Evolutionary conservation across 2,113 vertebrate genomes (phyloP).

Genomic region (Lagopus leucura): DNA sequence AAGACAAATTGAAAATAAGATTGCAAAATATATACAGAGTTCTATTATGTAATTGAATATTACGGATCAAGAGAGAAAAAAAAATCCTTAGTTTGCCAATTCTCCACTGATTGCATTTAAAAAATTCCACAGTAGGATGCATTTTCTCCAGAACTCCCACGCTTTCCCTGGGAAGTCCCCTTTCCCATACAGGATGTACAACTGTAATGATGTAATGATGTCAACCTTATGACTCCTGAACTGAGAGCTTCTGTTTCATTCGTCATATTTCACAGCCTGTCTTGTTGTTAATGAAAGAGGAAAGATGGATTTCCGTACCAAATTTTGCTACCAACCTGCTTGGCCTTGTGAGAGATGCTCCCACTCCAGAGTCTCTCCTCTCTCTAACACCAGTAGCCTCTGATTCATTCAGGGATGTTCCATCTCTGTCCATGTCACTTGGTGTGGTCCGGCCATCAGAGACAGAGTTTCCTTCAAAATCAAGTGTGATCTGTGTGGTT

Average conservation of each 20-base stretch:
- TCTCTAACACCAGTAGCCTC: slow-evolving; percentile 87
- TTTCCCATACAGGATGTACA: not conserved
- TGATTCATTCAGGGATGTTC: slow-evolving; percentile 85
- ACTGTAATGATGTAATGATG: not conserved
- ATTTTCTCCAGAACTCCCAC: not conserved
- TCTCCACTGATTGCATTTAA: not conserved
- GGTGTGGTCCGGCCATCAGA: slow-evolving; percentile 88
- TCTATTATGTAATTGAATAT: not conserved
- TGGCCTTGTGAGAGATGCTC: slow-evolving; percentile 93
- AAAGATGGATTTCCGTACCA: not conserved
- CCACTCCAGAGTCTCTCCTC: slow-evolving; percentile 94
- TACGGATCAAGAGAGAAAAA: not conserved
- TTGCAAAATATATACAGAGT: not conserved
- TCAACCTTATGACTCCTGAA: not conserved
- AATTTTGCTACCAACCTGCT: slow-evolving; percentile 83
- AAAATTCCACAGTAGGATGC: not conserved
- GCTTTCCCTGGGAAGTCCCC: not conserved
- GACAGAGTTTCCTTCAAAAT: slow-evolving; percentile 92
- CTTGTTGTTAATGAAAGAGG: not conserved
- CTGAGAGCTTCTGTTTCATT: not conserved
- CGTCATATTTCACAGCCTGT: not conserved
- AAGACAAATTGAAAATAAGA: not conserved
- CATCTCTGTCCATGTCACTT: slow-evolving; percentile 88
- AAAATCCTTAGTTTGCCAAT: not conserved
- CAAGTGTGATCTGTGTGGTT: slow-evolving; percentile 85